phyloP scores from a whole-genome alignment of 2,797 vertebrate genomes.

The Melanotaenia boesemani region DNA sequence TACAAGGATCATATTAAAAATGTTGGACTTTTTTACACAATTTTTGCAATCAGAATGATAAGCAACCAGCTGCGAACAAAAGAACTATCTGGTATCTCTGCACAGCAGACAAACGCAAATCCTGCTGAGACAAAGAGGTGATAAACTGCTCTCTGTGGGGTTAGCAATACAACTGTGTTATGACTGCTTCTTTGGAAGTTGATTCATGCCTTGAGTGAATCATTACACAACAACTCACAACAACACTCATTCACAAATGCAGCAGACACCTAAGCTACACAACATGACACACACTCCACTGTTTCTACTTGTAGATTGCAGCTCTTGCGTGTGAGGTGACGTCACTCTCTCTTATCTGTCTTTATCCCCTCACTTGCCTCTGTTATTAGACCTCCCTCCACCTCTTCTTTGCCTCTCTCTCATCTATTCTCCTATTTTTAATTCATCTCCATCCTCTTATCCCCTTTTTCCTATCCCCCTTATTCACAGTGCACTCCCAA shows the following conservation, averaged over 20 bases:
- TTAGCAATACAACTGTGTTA: conserved; percentile 26
- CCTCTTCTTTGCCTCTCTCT: conserved; percentile 10
- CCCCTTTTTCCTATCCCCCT: conserved; percentile 41
- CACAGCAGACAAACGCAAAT: conserved; percentile 13
- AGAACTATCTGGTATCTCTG: not conserved
- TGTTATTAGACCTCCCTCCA: conserved; percentile 41
- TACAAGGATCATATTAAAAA: not conserved
- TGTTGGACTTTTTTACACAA: not conserved
- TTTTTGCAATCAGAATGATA: conserved; percentile 3
- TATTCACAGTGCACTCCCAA: conserved; percentile 12
- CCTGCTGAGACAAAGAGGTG: conserved; percentile 31
- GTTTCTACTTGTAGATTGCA: conserved; percentile 22
- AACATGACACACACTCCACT: not conserved
- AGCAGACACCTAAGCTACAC: conserved; percentile 32
- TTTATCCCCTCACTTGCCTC: conserved; percentile 45
- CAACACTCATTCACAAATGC: conserved; percentile 52
- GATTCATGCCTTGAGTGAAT: conserved; percentile 22
- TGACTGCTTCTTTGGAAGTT: conserved; percentile 27
- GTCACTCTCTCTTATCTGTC: conserved; percentile 33
- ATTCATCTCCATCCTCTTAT: conserved; percentile 44
- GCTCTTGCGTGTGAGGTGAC: conserved; percentile 38
- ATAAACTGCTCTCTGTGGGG: conserved; percentile 34
- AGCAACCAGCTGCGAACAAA: not conserved
- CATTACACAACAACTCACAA: conserved; percentile 36
- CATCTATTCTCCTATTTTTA: conserved; percentile 21